Evolutionary conservation across 2,797 vertebrate species (phyloP).

Genomic region (Spondyliosoma cantharus): DNA sequence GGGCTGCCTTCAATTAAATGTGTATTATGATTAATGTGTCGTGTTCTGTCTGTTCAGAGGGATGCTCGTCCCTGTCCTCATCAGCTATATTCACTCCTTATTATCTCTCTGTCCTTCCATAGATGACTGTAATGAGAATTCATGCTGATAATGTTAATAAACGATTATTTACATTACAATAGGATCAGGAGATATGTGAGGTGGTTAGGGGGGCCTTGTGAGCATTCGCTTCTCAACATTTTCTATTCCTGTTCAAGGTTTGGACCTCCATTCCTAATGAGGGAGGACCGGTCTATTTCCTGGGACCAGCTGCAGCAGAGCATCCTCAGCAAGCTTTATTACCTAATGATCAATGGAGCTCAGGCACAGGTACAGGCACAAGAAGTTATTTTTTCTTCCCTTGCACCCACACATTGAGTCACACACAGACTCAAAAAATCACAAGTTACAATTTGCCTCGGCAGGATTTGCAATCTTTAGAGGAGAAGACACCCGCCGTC

Average conservation of each 20-base stretch:
- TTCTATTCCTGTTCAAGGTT: slow-evolving; percentile 83
- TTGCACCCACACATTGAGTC: neutral
- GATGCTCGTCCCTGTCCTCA: slow-evolving; percentile 36
- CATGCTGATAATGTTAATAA: slow-evolving; percentile 35
- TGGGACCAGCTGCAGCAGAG: slow-evolving; percentile 95
- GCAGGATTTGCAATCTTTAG: too few species aligned
- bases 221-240: neutral
- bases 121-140: slow-evolving; percentile 51
- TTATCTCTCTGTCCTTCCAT: slow-evolving; percentile 38
- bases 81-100: slow-evolving; percentile 32
- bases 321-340: slow-evolving; percentile 91
- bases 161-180: slow-evolving; percentile 43
- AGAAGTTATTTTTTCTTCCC: neutral
- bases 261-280: slow-evolving; percentile 92
- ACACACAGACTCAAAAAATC: neutral
- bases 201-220: too few species aligned
- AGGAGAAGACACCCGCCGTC: too few species aligned
- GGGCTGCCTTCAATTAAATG: slow-evolving; percentile 61
- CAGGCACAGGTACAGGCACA: slow-evolving; percentile 83
- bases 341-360: slow-evolving; percentile 89
- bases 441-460: too few species aligned
- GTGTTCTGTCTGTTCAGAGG: slow-evolving; percentile 46
- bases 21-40: slow-evolving; percentile 53
- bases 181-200: neutral
- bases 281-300: slow-evolving; percentile 90